These are phyloP conservation scores for Helleia helle DNA, from an alignment of 2,888 invertebrate genomes.

Conservation along the genomic window DNA sequence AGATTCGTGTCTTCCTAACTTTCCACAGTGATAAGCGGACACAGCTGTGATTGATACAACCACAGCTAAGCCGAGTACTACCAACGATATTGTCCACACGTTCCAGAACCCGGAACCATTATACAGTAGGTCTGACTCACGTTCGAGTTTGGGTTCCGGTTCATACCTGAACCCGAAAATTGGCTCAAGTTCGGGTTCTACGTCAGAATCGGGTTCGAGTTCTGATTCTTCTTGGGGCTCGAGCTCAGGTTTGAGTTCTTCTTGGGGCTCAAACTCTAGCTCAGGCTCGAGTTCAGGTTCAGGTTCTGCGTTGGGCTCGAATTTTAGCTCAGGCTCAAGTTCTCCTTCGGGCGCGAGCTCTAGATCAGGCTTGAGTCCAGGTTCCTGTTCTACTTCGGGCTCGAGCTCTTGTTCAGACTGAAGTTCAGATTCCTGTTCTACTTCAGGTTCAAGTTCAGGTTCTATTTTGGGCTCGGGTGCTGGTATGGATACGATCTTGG, in stretches of 20 bases:
- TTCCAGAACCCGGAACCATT: conserved; percentile 27
- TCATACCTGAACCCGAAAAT: no score
- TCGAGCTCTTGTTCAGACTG: neutral
- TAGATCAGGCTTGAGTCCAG: neutral
- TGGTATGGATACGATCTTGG: neutral
- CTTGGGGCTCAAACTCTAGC: conserved; percentile 43
- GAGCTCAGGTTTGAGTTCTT: conserved; percentile 37
- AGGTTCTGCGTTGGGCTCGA: conserved; percentile 17
- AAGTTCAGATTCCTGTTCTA: neutral
- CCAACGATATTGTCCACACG: conserved; percentile 26
- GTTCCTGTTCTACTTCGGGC: neutral
- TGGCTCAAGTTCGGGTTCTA: conserved; percentile 26
- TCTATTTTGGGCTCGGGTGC: neutral
- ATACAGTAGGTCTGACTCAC: conserved; percentile 40
- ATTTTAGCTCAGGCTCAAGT: conserved; percentile 14
- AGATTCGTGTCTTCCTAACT: conserved; percentile 15
- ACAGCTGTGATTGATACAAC: conserved; percentile 22
- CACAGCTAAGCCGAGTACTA: conserved; percentile 22
- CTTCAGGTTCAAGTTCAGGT: neutral
- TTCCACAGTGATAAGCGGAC: conserved; percentile 29
- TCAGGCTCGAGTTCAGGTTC: conserved; percentile 38
- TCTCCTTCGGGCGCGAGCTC: neutral
- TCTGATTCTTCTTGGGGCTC: no score
- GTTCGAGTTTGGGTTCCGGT: conserved; percentile 36
- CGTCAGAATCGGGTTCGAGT: conserved; percentile 41